Base-by-base conservation (phyloP, 2,113 vertebrate genomes). In the Orientallactaga bullata region DNA sequence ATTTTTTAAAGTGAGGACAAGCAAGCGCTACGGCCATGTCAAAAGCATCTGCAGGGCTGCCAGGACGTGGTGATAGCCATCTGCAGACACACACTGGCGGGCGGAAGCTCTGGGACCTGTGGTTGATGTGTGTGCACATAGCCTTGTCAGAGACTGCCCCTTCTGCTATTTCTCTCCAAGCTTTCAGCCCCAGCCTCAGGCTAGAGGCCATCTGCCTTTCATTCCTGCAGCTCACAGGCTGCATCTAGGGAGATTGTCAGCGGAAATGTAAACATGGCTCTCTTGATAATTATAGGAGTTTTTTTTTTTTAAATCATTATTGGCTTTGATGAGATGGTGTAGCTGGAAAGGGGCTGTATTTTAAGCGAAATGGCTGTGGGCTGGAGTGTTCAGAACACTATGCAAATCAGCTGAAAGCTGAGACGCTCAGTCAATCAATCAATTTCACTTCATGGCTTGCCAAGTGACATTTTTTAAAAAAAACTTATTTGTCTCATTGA, bases 401-500 rank as follows among this genome's bases (percentile, higher is more conserved):
- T 81, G 73, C 66, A 74, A 88, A 90, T 96, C 73, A 81, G 55
- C 42, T 39, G 37, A 74, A 82, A 88, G 69, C 78, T 42, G 58
- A 72, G 23, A 79, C 13, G 5, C 81, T 90, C 32, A 74, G 72
- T 92, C 80, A 35, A 21, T 95, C 91, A 85, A 79, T 95, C 95
- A 82, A 15, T 94, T 90, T 93, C 68, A 58, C 69, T 94, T 96
- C 73, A 90, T 74, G 80, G 60, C 37, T 92, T 78, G 32, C 73
- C 94, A 94, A 60, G 66, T 71, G 69, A 93, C 58, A 35, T 77
- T 51, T 55, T 6, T 6, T 68, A n/a, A 15, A 37, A 63, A 15
- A 85, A 66, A 79, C 63, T 42, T 72, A 84, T 84, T 93, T 85
- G 18, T 95, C 82, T 92, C 65, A 66, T 71, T 88, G 78, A 94